Evolutionary conservation across 2,113 vertebrate species (phyloP).

Genomic region (Ascaphus truei): DNA sequence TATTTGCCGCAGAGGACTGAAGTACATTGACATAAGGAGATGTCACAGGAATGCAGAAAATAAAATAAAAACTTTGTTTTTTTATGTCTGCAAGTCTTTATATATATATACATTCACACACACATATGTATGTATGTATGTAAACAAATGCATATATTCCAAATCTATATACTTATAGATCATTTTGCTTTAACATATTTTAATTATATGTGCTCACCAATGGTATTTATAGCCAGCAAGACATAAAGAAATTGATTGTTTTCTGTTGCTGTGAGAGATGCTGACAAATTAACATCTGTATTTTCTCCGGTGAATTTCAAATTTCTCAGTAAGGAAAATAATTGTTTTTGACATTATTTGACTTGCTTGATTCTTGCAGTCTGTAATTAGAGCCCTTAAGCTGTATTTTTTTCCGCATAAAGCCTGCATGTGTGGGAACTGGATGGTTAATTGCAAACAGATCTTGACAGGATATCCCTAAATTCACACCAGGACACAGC

Average conservation of each 20-base stretch:
- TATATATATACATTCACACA: neutral
- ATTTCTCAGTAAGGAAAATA: conserved; percentile 64
- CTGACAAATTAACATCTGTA: conserved; percentile 56
- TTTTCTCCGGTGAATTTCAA: conserved; percentile 60
- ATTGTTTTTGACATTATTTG: conserved; percentile 79
- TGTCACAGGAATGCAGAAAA: too few species aligned
- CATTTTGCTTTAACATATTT: too few species aligned
- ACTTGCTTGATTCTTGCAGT: conserved; percentile 67
- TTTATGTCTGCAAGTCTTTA: neutral
- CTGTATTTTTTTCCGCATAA: conserved; percentile 57
- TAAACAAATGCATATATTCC: too few species aligned
- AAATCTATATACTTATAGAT: too few species aligned
- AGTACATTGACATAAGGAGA: too few species aligned
- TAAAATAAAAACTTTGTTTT: neutral
- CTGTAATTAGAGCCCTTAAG: conserved; percentile 69
- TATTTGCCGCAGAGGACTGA: too few species aligned
- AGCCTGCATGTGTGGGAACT: conserved; percentile 65
- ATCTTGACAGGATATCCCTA: conserved; percentile 47
- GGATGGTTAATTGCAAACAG: conserved; percentile 71
- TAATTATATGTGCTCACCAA: too few species aligned
- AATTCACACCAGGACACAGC: conserved; percentile 34
- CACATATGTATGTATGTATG: too few species aligned
- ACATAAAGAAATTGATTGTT: neutral
- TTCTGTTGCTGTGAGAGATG: conserved; percentile 38
- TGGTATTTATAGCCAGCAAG: too few species aligned